Conservation (phyloP, 2,888 invertebrate species). For the Drosophila prolongata region DNA sequence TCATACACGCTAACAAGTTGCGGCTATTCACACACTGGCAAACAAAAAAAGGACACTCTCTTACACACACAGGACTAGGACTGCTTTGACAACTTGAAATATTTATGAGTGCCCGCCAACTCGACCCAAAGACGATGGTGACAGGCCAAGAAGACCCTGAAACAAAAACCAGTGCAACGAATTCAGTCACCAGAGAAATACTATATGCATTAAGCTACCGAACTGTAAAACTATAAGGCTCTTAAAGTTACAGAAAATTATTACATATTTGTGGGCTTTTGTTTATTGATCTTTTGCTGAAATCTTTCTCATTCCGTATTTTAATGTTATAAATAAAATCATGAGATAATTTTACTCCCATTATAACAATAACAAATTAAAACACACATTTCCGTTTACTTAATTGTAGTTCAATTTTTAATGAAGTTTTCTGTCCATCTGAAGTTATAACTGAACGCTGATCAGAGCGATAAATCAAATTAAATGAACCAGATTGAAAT, state of each 20-base stretch:
- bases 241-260: neutral
- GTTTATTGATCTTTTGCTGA: too few species aligned
- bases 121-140: slow-evolving; percentile 51
- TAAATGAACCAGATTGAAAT: too few species aligned
- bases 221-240: neutral
- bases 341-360: too few species aligned
- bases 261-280: neutral
- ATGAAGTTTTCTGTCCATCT: too few species aligned
- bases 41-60: neutral
- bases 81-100: slow-evolving; percentile 57
- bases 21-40: slow-evolving; percentile 14
- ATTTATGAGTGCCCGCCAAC: slow-evolving; percentile 55
- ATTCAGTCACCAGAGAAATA: slow-evolving; percentile 40
- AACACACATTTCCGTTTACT: too few species aligned
- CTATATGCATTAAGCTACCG: slow-evolving; percentile 10
- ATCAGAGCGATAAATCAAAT: too few species aligned
- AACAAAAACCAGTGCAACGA: slow-evolving; percentile 18
- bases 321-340: too few species aligned
- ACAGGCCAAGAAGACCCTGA: slow-evolving; percentile 36
- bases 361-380: too few species aligned
- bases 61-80: neutral
- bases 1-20: slow-evolving; percentile 47
- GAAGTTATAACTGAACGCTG: too few species aligned
- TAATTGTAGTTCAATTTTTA: too few species aligned
- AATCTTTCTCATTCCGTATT: too few species aligned